Conservation (phyloP, 2,797 vertebrate genomes). For the Anomalospiza imberbis region DNA sequence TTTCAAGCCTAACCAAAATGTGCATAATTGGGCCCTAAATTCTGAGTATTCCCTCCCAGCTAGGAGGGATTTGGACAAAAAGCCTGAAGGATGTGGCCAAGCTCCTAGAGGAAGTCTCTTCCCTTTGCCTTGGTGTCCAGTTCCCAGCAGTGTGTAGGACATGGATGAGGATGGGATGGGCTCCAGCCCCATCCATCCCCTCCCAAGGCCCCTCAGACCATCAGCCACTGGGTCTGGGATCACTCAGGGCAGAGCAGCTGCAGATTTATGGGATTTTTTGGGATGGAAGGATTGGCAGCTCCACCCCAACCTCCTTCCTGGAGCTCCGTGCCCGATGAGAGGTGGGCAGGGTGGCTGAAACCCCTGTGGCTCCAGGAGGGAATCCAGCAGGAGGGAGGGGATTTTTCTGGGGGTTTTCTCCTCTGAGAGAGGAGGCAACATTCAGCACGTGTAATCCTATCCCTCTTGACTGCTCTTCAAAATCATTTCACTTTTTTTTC, state of each 20-base stretch:
- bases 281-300: neutral
- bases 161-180: neutral
- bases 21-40: neutral
- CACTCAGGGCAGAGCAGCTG: neutral
- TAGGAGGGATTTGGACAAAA: neutral
- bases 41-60: neutral
- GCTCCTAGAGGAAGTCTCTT: neutral
- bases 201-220: neutral
- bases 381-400: neutral
- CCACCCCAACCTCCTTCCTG: neutral
- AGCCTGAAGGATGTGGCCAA: neutral
- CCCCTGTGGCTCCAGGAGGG: neutral
- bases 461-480: constrained; percentile 24
- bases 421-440: neutral
- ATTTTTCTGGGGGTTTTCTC: neutral
- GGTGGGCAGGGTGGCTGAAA: neutral
- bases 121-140: neutral
- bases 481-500: neutral
- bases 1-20: neutral
- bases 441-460: neutral
- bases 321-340: neutral
- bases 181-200: neutral
- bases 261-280: neutral
- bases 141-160: neutral
- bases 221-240: neutral